Conservation (phyloP, 2,113 vertebrate genomes). For the Microcebus murinus region DNA sequence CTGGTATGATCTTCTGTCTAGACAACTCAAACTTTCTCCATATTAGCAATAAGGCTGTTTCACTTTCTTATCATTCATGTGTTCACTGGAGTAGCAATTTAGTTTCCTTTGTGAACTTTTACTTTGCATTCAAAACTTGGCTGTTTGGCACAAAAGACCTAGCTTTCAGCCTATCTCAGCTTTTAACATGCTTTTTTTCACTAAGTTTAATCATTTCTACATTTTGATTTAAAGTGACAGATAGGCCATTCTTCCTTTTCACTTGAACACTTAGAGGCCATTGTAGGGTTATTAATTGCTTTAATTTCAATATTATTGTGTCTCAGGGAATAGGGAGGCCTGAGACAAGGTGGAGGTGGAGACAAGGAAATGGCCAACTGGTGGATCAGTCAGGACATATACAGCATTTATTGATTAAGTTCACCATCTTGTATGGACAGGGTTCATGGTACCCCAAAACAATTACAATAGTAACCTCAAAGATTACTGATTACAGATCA, state of each 20-base stretch:
- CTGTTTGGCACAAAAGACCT: neutral
- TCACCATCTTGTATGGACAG: neutral
- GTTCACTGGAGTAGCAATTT: neutral
- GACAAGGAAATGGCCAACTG: neutral
- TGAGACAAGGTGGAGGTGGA: neutral
- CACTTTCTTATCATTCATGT: neutral
- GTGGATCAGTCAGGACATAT: neutral
- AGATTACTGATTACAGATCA: neutral
- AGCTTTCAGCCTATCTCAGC: neutral
- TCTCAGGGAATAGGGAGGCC: neutral
- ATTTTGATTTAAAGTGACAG: neutral
- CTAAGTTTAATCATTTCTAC: neutral
- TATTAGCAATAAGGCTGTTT: neutral
- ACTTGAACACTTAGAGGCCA: neutral
- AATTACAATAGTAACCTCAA: neutral
- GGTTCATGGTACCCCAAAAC: neutral
- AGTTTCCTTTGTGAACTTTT: neutral
- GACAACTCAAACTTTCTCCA: neutral
- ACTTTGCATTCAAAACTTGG: neutral
- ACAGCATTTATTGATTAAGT: neutral
- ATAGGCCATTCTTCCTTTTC: neutral
- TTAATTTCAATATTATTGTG: neutral
- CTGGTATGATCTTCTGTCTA: neutral
- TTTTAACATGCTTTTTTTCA: neutral
- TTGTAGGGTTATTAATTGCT: neutral